These are phyloP conservation scores for Habropoda laboriosa DNA, from an alignment of 1,140 invertebrate species.

Conservation along the genomic window DNA sequence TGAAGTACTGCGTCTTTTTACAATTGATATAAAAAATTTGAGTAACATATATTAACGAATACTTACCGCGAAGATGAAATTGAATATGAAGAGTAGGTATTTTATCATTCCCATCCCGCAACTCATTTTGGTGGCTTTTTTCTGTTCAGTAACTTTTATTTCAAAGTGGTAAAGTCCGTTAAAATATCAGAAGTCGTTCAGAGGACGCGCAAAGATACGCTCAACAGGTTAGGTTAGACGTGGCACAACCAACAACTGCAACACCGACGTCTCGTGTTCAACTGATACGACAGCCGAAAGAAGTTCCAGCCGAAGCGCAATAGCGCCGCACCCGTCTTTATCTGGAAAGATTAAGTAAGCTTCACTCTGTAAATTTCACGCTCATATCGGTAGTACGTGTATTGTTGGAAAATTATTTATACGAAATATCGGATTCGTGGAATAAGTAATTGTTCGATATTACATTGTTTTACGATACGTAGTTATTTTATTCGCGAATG, in stretches of 20 bases:
- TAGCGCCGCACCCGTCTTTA: conserved; percentile 18
- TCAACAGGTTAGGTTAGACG: conserved; percentile 45
- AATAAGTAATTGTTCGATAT: no score
- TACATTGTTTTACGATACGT: no score
- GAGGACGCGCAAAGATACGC: conserved; percentile 18
- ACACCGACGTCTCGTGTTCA: conserved; percentile 38
- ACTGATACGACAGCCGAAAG: conserved; percentile 33
- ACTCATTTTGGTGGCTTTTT: conserved; percentile 81
- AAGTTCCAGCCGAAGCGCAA: conserved; percentile 19
- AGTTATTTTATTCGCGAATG: not conserved
- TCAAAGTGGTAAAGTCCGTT: not conserved
- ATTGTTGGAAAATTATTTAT: not conserved
- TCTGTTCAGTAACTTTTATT: conserved; percentile 62
- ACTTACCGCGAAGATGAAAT: conserved; percentile 93
- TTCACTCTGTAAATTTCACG: not conserved
- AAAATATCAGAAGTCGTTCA: not conserved
- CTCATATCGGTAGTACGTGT: not conserved
- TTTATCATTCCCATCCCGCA: conserved; percentile 90
- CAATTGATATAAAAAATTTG: not conserved
- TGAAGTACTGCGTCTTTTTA: not conserved
- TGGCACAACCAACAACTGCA: conserved; percentile 6
- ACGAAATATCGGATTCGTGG: not conserved
- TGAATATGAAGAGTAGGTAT: conserved; percentile 91
- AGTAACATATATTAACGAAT: not conserved
- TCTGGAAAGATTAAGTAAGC: conserved; percentile 8